A percentile compares a stretch with the other conserved stretches of the same genome.
Conservation (phyloP, 2,888 invertebrate genomes). For the Vannuccia rotundouncinata region DNA sequence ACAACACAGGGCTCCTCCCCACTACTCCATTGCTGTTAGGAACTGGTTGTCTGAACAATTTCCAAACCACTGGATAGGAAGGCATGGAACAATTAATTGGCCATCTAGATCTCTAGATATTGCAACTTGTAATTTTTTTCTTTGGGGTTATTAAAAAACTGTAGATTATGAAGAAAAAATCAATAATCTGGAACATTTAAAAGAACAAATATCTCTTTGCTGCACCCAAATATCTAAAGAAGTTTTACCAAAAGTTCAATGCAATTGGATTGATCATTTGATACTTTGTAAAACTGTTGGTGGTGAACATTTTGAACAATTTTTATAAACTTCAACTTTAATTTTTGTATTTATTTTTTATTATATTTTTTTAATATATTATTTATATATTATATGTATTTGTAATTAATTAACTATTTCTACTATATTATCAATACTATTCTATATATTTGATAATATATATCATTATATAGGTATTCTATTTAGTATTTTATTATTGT, state of each 20-base stretch:
- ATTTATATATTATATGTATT: too few species aligned
- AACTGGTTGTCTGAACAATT: background rate
- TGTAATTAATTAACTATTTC: too few species aligned
- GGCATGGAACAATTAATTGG: slow-evolving; percentile 5
- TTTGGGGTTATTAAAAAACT: background rate
- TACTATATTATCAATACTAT: too few species aligned
- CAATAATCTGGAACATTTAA: background rate
- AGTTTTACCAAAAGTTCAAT: background rate
- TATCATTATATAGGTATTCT: too few species aligned
- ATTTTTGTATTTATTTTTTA: background rate
- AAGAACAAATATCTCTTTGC: background rate
- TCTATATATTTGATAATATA: too few species aligned
- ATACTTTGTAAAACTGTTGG: slow-evolving; percentile 12
- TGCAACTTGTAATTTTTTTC: background rate
- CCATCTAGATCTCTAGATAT: background rate
- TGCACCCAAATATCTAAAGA: background rate
- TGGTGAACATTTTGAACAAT: slow-evolving; percentile 11
- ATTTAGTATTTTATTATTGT: too few species aligned
- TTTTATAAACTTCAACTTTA: background rate
- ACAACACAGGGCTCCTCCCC: background rate
- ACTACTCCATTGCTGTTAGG: background rate
- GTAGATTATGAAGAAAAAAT: slow-evolving; percentile 2
- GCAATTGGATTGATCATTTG: background rate
- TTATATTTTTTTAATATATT: too few species aligned
- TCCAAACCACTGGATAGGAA: background rate